These are phyloP conservation scores for Dolichallabes microphthalmus DNA, from an alignment of 2,113 vertebrate genomes.

Conservation along the genomic window DNA sequence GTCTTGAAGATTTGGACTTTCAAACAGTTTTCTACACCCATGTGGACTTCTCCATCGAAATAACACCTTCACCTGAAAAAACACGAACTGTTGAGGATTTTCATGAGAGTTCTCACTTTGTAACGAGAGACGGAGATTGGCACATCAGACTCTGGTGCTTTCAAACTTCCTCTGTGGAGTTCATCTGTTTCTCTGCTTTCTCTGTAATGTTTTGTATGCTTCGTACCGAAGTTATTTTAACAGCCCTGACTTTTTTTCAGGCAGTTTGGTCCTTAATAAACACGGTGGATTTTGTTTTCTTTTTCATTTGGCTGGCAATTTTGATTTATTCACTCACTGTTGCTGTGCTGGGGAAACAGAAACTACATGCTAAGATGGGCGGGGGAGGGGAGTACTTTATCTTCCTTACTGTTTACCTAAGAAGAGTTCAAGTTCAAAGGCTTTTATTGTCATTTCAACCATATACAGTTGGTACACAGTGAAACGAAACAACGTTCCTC, in stretches of 20 bases:
- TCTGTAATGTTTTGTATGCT: constrained; percentile 63
- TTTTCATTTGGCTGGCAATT: background rate
- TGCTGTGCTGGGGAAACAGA: background rate
- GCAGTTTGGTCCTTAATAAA: constrained; percentile 73
- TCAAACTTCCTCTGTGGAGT: constrained; percentile 58
- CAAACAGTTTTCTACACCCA: background rate
- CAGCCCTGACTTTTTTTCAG: constrained; percentile 72
- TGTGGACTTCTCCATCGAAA: constrained; percentile 11
- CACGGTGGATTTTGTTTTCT: constrained; percentile 47
- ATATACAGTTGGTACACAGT: no score
- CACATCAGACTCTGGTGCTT: constrained; percentile 58
- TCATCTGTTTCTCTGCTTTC: constrained; percentile 53
- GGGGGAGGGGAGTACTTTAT: background rate
- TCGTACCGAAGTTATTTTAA: constrained; percentile 74
- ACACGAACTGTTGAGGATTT: background rate
- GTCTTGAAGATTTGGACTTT: constrained; percentile 12
- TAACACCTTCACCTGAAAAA: background rate
- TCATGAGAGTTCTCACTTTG: background rate
- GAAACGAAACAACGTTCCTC: no score
- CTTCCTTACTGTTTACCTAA: background rate
- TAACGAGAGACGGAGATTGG: constrained; percentile 4
- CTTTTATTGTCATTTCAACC: no score
- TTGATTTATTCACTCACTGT: background rate
- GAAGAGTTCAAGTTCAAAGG: no score
- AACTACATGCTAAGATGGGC: background rate